Percentiles rank a stretch among this genome's conserved stretches.
Evolutionary conservation across 2,113 vertebrate genomes (phyloP).

Genomic region (Bungarus multicinctus): DNA sequence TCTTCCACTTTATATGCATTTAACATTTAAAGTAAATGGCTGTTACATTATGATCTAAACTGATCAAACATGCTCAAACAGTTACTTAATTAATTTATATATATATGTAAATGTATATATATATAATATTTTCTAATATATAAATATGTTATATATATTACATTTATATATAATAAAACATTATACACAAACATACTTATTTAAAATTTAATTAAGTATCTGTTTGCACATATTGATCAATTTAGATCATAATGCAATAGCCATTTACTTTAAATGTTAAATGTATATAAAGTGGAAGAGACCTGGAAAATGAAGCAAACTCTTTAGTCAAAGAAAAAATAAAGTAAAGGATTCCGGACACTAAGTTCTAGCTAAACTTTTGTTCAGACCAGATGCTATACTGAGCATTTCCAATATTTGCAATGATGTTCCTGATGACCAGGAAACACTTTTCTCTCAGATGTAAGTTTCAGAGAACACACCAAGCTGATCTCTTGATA

Average conservation of each 20-base stretch:
- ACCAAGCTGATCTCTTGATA: slow-evolving; percentile 45
- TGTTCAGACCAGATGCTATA: accelerated
- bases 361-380: background rate
- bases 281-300: slow-evolving; percentile 3
- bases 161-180: too few species aligned
- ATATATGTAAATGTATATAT: too few species aligned
- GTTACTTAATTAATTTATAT: background rate
- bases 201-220: too few species aligned
- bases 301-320: background rate
- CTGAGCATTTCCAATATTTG: slow-evolving; percentile 7
- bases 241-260: background rate
- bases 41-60: background rate
- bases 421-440: background rate
- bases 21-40: background rate
- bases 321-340: background rate
- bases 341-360: background rate
- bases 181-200: too few species aligned
- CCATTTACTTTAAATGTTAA: background rate
- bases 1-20: slow-evolving; percentile 1
- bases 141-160: too few species aligned
- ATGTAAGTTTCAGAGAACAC: slow-evolving; percentile 54
- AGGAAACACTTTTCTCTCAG: accelerated
- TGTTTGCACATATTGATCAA: background rate
- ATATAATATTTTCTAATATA: too few species aligned
- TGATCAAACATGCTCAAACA: background rate